A percentile compares a stretch with the other conserved stretches of the same genome.
Conservation (phyloP, 2,113 vertebrate species). For the Lontra canadensis region DNA sequence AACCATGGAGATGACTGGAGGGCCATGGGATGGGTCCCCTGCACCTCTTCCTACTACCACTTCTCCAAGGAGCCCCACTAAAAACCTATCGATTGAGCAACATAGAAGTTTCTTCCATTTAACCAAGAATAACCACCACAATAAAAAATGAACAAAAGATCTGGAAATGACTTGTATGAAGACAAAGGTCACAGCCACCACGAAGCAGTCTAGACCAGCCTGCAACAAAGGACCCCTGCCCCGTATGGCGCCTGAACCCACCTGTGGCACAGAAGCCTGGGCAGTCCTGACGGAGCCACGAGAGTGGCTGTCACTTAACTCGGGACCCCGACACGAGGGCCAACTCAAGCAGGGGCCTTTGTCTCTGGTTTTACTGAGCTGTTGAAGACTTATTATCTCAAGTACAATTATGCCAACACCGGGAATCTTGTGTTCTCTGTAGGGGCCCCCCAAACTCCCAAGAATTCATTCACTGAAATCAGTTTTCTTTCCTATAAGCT, state of each 20-base stretch:
- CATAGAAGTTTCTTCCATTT: not conserved
- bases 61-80: not conserved
- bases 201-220: not conserved
- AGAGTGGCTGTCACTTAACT: not conserved
- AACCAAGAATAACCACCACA: not conserved
- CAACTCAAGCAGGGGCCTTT: not conserved
- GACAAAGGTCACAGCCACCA: not conserved
- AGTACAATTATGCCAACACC: not conserved
- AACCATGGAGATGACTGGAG: not conserved
- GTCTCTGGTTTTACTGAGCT: not conserved
- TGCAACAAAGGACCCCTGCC: not conserved
- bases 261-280: not conserved
- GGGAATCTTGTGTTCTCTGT: not conserved
- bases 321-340: not conserved
- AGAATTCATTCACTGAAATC: not conserved
- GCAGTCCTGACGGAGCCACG: not conserved
- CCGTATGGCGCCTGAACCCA: not conserved
- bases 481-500: not conserved
- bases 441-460: not conserved
- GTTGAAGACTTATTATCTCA: accelerated
- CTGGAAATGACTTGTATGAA: not conserved
- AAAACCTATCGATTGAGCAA: not conserved
- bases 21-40: not conserved
- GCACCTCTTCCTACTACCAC: not conserved
- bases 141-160: not conserved